Base-by-base conservation (phyloP, 2,113 vertebrate genomes). In the Romanogobio albipinnatus region DNA sequence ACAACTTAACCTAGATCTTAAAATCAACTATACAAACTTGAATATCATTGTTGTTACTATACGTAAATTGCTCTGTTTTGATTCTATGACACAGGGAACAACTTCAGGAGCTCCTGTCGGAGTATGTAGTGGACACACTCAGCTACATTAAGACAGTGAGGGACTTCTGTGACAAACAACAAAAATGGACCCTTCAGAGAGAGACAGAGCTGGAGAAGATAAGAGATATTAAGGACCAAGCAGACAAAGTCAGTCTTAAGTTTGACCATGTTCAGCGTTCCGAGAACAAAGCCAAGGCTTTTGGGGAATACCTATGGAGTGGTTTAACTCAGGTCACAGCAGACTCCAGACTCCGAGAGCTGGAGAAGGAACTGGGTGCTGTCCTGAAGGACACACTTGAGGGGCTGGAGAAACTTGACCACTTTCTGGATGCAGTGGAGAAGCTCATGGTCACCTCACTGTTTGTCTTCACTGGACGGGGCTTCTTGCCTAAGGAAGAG, bases 371-470 rank as follows among this genome's bases (percentile, higher is more conserved):
- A 87, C 91, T 94, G 39, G 64, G 0, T 0, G 39, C 53, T 0
- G 87, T 92, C 49, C 36, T 95, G 39, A 83, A 90, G 53, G 82
- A 86, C 59, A 91, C 91, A 51, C 70, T 92, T 78, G 24, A 26
- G 6, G 93, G 93, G 1, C 82, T 95, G 86, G 78, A 89, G 90
- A 43, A 89, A 76, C 91, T 94, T 0, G 10, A 88, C 14, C 10
- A 5, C 73, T 93, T 94, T 80, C 87, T 94, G 91, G 91, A 92
- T 49, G 92, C 92, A 22, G 79, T 95, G 87, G 94, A 94, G 90
- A 94, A 87, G 64, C 92, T 95, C 85, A 89, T 92, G 0, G 92
- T 90, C 85, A 94, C 93, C 14, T 94, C 94, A 0, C 81, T 88
- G 51, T 90, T 90, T 4, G 90, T 94, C 76, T 94, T 94, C 73